Base-by-base conservation (phyloP, 1,140 invertebrate species). In the Bombus affinis region DNA sequence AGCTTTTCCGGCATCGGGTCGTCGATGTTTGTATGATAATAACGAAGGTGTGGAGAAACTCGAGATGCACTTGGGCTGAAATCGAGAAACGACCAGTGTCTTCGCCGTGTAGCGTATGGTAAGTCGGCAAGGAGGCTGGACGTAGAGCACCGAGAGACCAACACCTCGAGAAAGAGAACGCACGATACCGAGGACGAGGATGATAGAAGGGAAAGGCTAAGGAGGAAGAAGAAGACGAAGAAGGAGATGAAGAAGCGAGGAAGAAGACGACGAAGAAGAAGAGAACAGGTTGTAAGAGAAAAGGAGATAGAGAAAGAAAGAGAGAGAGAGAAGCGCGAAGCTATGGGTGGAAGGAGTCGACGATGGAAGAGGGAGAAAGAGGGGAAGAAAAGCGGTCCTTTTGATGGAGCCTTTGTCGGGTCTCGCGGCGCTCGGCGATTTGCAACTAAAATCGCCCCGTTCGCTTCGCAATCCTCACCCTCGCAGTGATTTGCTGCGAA, bases 11-110 rank as follows among this genome's bases (percentile, higher is more conserved):
- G 92, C 90, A 93, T 88, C 86, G 70, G 13, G 12, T 94, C 93
- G 92, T 92, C 93, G 92, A 94, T 94, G 93, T 95, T 93, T 94
- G 94, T 94, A 95, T 94, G 94, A 95, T 95, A 95, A 95, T 95
- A 91, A 92, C 92, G 85, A 92, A 94, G 94, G 94, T 94, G 94
- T 92, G 94, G 94, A 94, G 93, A 93, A 94, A 94, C 59, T 62
- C 88, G 81, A 85, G 82, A 91, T 85, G 86, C 83, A 86, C 74
- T 83, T 42, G 71, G 72, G 62, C 35, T 39, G 80, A 88, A 77
- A 74, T 44, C 57, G 75, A 72, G 82, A 66, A 73, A 79, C 72
- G 57, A 70, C 76, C 39, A n/a, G 81, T 32, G 68, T 39, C 13
- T 39, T 79, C 66, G 18, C 3, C 35, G 74, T 5, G n/a, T 3